Conservation (phyloP, 2,797 vertebrate genomes). For the Lacerta viridis region DNA sequence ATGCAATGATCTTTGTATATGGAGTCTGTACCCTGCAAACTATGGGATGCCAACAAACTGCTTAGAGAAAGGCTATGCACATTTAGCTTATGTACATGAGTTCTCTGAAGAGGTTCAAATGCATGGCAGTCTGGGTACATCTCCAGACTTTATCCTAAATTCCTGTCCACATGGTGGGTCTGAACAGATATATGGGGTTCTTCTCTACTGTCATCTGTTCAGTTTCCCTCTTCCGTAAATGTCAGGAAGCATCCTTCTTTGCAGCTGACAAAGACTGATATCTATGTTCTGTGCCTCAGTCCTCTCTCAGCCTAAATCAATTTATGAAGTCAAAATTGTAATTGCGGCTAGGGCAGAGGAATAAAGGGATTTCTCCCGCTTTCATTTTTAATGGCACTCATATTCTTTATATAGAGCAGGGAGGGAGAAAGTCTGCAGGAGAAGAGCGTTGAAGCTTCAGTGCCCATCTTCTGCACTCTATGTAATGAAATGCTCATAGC, state of each 20-base stretch:
- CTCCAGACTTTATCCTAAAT: not conserved
- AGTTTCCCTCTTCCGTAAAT: not conserved
- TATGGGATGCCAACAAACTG: not conserved
- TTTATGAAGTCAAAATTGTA: conserved; percentile 36
- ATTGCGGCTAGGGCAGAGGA: conserved; percentile 5
- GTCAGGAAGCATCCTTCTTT: not conserved
- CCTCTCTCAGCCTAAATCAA: not conserved
- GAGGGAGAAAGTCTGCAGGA: conserved; percentile 39
- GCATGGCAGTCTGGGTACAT: not conserved
- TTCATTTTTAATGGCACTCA: conserved; percentile 23
- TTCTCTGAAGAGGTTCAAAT: not conserved
- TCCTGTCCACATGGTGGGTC: not conserved
- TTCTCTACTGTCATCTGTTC: not conserved
- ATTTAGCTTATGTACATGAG: not conserved
- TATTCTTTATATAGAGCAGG: conserved; percentile 44
- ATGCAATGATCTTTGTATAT: not conserved
- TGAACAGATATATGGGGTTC: no score
- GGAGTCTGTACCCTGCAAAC: not conserved
- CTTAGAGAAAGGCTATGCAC: not conserved
- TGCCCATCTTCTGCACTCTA: conserved; percentile 12
- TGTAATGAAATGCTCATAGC: conserved; percentile 40
- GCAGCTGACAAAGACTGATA: conserved; percentile 10
- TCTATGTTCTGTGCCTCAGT: conserved; percentile 10
- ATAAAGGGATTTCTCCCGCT: conserved; percentile 31
- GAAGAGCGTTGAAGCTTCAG: conserved; percentile 31